A percentile compares a stretch with the other conserved stretches of the same genome.
Evolutionary conservation across 2,797 vertebrate species (phyloP).

Genomic region (Miichthys miiuy): DNA sequence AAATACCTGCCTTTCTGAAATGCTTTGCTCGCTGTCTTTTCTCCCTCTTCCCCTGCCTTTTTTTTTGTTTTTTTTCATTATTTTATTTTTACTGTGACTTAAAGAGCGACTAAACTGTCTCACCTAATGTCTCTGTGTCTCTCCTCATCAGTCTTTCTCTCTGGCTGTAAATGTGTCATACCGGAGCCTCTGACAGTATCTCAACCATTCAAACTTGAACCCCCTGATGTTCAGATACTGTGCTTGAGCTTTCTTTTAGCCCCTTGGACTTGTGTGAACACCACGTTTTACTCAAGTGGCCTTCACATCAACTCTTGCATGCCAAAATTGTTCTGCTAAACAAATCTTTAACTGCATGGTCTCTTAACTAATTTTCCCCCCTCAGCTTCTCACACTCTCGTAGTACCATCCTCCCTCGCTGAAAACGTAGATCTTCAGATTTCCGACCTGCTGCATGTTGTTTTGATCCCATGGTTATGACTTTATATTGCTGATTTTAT

Average conservation of each 20-base stretch:
- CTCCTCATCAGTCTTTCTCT: conserved; percentile 44
- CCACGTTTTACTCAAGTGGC: conserved; percentile 67
- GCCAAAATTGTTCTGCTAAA: conserved; percentile 63
- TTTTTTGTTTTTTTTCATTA: conserved; percentile 1
- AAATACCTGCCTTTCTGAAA: conserved; percentile 57
- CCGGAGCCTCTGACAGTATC: conserved; percentile 57
- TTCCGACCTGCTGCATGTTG: conserved; percentile 78
- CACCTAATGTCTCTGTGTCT: conserved; percentile 52
- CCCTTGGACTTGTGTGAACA: conserved; percentile 81
- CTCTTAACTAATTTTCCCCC: conserved; percentile 65
- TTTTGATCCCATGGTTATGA: conserved; percentile 60
- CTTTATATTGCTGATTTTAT: conserved; percentile 82
- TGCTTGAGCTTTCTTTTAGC: conserved; percentile 37
- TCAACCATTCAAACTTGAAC: background rate
- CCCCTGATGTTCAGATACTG: conserved; percentile 60
- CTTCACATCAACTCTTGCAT: conserved; percentile 88
- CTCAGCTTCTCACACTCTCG: conserved; percentile 28
- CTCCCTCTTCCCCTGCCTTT: conserved; percentile 3
- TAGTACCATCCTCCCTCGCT: conserved; percentile 25
- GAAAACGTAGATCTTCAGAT: conserved; percentile 43
- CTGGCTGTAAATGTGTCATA: conserved; percentile 53
- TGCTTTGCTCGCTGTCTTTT: conserved; percentile 38
- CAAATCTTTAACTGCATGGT: conserved; percentile 80
- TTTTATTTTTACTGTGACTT: conserved; percentile 25
- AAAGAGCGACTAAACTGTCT: conserved; percentile 41